Conservation (phyloP, 2,888 invertebrate genomes). For the Zele albiditarsus region DNA sequence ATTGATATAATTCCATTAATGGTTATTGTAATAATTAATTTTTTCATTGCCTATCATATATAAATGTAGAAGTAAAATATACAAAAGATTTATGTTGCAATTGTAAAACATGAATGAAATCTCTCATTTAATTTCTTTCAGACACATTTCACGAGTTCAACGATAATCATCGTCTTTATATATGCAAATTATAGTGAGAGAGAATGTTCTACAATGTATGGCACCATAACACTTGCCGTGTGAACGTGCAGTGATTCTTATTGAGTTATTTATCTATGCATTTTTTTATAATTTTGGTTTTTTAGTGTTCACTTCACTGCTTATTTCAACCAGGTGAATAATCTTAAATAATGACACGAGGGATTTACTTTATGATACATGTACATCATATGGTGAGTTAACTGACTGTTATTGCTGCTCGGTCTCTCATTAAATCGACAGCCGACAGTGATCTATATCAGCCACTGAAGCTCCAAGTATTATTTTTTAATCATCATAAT, state of each 20-base stretch:
- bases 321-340: neutral
- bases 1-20: no score
- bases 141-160: no score
- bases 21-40: no score
- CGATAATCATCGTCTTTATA: no score
- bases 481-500: constrained; percentile 15
- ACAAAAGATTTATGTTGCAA: no score
- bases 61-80: no score
- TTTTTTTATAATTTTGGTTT: neutral
- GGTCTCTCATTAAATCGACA: constrained; percentile 29
- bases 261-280: neutral
- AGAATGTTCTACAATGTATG: neutral
- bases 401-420: constrained; percentile 31
- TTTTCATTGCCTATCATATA: no score
- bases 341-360: neutral
- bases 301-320: neutral
- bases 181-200: neutral
- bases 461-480: neutral
- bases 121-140: no score
- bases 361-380: neutral
- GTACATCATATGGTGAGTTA: constrained; percentile 1
- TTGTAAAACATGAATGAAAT: no score
- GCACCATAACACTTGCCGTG: constrained; percentile 9
- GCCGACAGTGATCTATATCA: constrained; percentile 12
- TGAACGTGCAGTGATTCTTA: neutral